These are phyloP conservation scores for Andrena praecox DNA, from an alignment of 2,888 invertebrate genomes.

Conservation along the genomic window DNA sequence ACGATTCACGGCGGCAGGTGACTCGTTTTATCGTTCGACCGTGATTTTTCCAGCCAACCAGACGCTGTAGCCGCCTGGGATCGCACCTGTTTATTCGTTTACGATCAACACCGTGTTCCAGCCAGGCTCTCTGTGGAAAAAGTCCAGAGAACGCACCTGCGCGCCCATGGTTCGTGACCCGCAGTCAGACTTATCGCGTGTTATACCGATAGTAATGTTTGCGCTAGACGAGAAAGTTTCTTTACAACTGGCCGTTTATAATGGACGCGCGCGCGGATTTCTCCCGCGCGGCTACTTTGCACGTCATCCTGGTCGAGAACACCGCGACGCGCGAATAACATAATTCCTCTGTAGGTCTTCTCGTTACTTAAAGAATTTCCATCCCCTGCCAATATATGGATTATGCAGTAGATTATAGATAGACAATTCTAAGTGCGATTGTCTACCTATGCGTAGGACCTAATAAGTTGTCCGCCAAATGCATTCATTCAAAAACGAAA, in stretches of 20 bases:
- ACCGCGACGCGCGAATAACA: constrained; percentile 15
- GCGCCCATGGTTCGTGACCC: constrained; percentile 68
- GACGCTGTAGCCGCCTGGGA: constrained; percentile 9
- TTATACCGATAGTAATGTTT: constrained; percentile 69
- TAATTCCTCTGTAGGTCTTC: too few relatives aligned
- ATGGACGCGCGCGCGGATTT: constrained; percentile 73
- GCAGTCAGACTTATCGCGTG: constrained; percentile 67
- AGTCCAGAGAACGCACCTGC: constrained; percentile 60
- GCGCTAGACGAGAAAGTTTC: constrained; percentile 70
- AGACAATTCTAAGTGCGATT: too few relatives aligned
- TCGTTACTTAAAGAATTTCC: too few relatives aligned
- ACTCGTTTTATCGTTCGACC: constrained; percentile 22
- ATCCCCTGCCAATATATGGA: too few relatives aligned
- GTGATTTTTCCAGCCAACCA: constrained; percentile 36
- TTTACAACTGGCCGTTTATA: constrained; percentile 59
- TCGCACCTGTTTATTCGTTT: constrained; percentile 67
- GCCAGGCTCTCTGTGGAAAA: constrained; percentile 36
- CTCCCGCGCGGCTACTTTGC: constrained; percentile 76
- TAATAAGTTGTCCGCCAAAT: too few relatives aligned
- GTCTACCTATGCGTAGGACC: too few relatives aligned
- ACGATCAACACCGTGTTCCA: constrained; percentile 41
- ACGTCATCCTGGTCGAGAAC: constrained; percentile 62
- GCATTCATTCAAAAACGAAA: background rate
- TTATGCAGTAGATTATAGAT: too few relatives aligned
- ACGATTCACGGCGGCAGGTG: constrained; percentile 34